These are phyloP conservation scores for Monomorium pharaonis DNA, from an alignment of 1,140 invertebrate genomes.

Conservation along the genomic window DNA sequence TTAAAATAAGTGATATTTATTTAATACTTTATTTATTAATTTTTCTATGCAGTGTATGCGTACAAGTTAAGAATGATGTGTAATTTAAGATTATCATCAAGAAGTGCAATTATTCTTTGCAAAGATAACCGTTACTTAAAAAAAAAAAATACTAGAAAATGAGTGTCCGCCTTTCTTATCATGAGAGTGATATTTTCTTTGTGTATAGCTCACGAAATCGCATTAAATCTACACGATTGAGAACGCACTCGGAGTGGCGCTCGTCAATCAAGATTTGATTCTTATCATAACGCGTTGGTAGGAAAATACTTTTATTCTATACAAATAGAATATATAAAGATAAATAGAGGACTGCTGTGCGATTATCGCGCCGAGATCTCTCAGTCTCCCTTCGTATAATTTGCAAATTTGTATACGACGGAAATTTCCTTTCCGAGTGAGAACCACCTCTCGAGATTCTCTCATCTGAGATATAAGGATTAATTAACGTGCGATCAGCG, in stretches of 20 bases:
- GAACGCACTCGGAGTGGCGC: neutral
- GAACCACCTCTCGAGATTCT: neutral
- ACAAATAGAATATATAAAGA: neutral
- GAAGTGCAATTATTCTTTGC: too few relatives aligned
- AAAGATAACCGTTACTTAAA: too few relatives aligned
- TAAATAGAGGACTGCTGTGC: neutral
- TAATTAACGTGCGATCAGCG: constrained; percentile 33
- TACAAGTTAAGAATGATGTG: too few relatives aligned
- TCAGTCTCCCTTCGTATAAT: neutral
- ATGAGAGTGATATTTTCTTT: too few relatives aligned
- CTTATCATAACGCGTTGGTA: constrained; percentile 12
- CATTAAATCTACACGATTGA: constrained; percentile 19
- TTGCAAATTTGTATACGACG: neutral
- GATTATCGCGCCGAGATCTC: neutral
- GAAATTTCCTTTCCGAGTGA: neutral
- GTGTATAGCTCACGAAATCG: neutral
- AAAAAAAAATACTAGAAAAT: too few relatives aligned
- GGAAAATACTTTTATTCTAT: neutral
- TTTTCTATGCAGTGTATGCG: too few relatives aligned
- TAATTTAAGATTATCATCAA: too few relatives aligned
- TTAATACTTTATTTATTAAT: too few relatives aligned
- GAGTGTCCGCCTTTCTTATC: too few relatives aligned
- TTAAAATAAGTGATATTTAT: too few relatives aligned
- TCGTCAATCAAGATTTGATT: constrained; percentile 2
- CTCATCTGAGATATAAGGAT: constrained; percentile 44